Percentiles rank a stretch among this genome's conserved stretches.
Conservation (phyloP, 2,113 vertebrate species). For the Uropsilus gracilis region DNA sequence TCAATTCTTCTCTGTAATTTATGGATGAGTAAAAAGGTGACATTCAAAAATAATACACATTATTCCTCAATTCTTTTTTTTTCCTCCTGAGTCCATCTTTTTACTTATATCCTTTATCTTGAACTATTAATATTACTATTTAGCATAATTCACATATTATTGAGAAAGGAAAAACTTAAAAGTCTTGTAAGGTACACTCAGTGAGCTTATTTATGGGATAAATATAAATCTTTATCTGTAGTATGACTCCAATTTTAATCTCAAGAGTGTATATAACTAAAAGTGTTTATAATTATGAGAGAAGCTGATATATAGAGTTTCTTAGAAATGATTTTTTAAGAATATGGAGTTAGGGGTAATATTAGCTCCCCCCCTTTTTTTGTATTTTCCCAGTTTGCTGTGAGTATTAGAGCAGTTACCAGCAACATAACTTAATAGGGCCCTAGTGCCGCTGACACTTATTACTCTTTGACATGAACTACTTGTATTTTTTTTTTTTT, state of each 20-base stretch:
- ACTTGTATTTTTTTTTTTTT: constrained; percentile 24
- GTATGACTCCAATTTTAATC: neutral
- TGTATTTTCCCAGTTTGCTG: constrained; percentile 1
- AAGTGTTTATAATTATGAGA: too few species aligned
- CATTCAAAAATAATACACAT: constrained; percentile 37
- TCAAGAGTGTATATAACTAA: neutral
- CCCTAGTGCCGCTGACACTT: neutral
- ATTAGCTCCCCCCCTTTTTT: constrained; percentile 26
- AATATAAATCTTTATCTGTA: neutral
- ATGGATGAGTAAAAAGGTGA: constrained; percentile 14
- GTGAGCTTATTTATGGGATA: constrained; percentile 1
- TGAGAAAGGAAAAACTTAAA: constrained; percentile 1
- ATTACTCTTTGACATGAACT: constrained; percentile 40
- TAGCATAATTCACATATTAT: constrained; percentile 9
- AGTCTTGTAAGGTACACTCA: neutral
- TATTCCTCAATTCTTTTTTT: neutral
- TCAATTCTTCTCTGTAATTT: neutral
- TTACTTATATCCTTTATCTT: constrained; percentile 4
- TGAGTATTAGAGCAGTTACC: neutral
- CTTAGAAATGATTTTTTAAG: neutral
- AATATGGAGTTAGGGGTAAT: neutral
- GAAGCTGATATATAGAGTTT: neutral
- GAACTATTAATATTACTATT: constrained; percentile 19
- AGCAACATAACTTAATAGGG: neutral
- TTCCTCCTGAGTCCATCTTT: neutral